These are phyloP conservation scores for Columba janthina DNA, from an alignment of 2,113 vertebrate species.

Conservation along the genomic window DNA sequence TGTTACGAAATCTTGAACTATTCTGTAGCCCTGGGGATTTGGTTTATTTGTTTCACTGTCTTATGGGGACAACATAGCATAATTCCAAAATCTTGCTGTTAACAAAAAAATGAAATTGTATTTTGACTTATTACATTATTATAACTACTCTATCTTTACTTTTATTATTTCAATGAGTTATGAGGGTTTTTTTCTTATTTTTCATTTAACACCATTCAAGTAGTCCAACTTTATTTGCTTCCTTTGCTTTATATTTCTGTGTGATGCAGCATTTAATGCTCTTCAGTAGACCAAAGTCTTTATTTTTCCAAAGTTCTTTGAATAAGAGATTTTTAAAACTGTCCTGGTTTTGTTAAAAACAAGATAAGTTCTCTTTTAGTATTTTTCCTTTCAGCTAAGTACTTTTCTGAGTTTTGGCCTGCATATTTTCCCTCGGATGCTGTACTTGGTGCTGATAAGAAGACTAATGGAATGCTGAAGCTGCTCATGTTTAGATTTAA, in stretches of 20 bases:
- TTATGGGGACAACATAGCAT: neutral
- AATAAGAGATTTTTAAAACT: neutral
- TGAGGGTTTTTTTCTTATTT: neutral
- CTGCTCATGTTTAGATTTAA: too few relatives aligned
- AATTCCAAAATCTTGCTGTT: neutral
- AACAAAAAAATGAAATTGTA: neutral
- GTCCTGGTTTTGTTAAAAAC: too few relatives aligned
- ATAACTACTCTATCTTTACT: neutral
- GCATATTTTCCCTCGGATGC: too few relatives aligned
- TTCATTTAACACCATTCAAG: neutral
- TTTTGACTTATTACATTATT: neutral
- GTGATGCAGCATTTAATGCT: neutral
- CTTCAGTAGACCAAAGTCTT: neutral
- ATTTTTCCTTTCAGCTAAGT: too few relatives aligned
- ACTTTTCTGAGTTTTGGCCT: too few relatives aligned
- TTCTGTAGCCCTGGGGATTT: neutral
- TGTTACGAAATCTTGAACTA: neutral
- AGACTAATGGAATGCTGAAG: too few relatives aligned
- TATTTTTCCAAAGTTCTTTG: neutral
- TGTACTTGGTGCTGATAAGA: too few relatives aligned
- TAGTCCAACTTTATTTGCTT: neutral
- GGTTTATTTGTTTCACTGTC: neutral
- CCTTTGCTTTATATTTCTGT: neutral
- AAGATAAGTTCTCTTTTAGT: too few relatives aligned
- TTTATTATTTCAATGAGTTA: neutral